phyloP scores from a whole-genome alignment of 2,888 invertebrate genomes.

The Sicus ferrugineus region DNA sequence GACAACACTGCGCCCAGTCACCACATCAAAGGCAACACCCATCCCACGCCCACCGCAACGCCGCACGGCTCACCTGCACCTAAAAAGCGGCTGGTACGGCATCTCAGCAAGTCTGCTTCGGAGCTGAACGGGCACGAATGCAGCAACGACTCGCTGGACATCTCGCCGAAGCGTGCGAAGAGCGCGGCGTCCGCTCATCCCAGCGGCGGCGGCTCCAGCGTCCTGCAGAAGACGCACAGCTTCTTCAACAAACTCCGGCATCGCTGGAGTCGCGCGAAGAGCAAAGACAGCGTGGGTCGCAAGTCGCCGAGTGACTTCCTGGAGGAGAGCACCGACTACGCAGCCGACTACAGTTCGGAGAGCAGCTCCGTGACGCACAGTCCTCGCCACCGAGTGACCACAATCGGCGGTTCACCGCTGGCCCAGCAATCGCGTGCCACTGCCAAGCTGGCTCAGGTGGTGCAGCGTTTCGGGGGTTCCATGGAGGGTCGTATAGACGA shows the following conservation, averaged over 20 bases:
- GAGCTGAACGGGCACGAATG: conserved; percentile 75
- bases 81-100: conserved; percentile 67
- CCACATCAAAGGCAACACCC: conserved; percentile 38
- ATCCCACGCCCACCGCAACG: conserved; percentile 44
- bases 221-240: conserved; percentile 82
- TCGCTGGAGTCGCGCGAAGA: conserved; percentile 79
- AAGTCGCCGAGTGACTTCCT: conserved; percentile 69
- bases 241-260: conserved; percentile 84
- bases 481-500: conserved; percentile 62
- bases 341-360: conserved; percentile 83
- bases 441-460: conserved; percentile 57
- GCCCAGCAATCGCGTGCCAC: conserved; percentile 59
- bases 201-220: conserved; percentile 67
- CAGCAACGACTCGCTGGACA: conserved; percentile 66
- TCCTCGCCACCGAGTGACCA: conserved; percentile 74
- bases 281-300: conserved; percentile 72
- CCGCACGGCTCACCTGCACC: conserved; percentile 56
- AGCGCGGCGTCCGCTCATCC: conserved; percentile 67
- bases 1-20: conserved; percentile 41
- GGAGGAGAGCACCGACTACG: conserved; percentile 75
- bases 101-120: conserved; percentile 83
- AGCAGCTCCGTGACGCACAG: conserved; percentile 78
- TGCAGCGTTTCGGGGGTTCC: conserved; percentile 57
- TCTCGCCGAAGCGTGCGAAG: conserved; percentile 66
- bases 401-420: conserved; percentile 67